Evolutionary conservation across 2,797 vertebrate species (phyloP).

Genomic region (Falco berigora): DNA sequence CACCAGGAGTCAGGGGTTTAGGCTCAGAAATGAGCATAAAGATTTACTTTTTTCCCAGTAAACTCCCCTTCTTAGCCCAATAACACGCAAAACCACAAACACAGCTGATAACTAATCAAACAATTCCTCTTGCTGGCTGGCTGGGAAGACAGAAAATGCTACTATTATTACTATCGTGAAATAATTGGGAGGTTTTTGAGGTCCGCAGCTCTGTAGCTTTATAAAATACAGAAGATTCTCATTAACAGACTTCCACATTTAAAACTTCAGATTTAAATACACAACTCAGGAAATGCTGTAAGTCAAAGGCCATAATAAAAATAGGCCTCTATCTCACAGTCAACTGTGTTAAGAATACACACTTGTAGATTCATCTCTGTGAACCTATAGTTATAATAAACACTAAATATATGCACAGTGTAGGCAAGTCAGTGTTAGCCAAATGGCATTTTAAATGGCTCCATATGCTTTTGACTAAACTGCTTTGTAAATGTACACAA

Average conservation of each 20-base stretch:
- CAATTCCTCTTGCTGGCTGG: neutral
- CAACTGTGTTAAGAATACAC: neutral
- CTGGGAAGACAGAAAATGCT: neutral
- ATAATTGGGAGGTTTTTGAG: neutral
- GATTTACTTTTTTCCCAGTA: neutral
- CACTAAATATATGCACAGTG: neutral
- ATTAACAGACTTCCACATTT: neutral
- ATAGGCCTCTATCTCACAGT: neutral
- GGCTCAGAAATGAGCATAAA: neutral
- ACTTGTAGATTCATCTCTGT: neutral
- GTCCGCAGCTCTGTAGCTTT: neutral
- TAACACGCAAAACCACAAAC: neutral
- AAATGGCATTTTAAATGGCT: slow-evolving; percentile 8
- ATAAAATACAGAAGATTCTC: neutral
- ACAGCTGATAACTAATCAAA: neutral
- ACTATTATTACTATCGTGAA: neutral
- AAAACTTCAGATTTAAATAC: neutral
- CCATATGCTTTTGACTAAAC: neutral
- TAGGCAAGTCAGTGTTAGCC: neutral
- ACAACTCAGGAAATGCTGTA: neutral
- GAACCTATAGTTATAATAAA: neutral
- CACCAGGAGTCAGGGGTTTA: neutral
- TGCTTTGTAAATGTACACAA: neutral
- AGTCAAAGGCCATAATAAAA: neutral
- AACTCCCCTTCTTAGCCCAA: neutral